These are phyloP conservation scores for Hemistola chrysoprasaria DNA, from an alignment of 2,888 invertebrate species.

Conservation along the genomic window DNA sequence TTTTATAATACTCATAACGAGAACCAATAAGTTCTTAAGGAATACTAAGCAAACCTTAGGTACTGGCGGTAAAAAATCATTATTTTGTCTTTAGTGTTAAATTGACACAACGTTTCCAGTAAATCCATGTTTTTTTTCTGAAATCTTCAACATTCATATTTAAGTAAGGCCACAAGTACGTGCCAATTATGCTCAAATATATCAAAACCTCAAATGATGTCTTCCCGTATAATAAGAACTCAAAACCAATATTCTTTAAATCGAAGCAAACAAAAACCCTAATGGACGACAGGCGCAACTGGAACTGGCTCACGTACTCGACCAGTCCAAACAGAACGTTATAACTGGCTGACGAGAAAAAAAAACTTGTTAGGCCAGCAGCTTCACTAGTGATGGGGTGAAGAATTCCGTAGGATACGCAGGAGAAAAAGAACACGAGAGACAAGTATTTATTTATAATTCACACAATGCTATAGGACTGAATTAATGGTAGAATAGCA, in stretches of 20 bases:
- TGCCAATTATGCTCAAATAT: neutral
- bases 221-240: neutral
- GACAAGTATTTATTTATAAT: too few species aligned
- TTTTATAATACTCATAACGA: too few species aligned
- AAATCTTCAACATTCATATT: neutral
- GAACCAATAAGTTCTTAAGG: too few species aligned
- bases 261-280: constrained; percentile 6
- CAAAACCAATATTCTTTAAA: constrained; percentile 12
- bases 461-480: too few species aligned
- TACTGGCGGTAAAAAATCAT: too few species aligned
- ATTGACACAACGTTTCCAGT: too few species aligned
- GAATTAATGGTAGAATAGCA: too few species aligned
- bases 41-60: too few species aligned
- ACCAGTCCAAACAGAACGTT: constrained; percentile 39
- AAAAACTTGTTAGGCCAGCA: neutral
- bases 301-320: constrained; percentile 44
- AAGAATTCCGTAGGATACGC: too few species aligned
- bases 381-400: neutral
- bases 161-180: neutral
- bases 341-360: constrained; percentile 18
- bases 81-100: too few species aligned
- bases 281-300: constrained; percentile 10
- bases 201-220: neutral
- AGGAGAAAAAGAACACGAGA: too few species aligned
- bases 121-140: too few species aligned